Percentiles rank a stretch among this genome's conserved stretches.
phyloP scores from a whole-genome alignment of 2,888 invertebrate genomes.

The Sesia bembeciformis region DNA sequence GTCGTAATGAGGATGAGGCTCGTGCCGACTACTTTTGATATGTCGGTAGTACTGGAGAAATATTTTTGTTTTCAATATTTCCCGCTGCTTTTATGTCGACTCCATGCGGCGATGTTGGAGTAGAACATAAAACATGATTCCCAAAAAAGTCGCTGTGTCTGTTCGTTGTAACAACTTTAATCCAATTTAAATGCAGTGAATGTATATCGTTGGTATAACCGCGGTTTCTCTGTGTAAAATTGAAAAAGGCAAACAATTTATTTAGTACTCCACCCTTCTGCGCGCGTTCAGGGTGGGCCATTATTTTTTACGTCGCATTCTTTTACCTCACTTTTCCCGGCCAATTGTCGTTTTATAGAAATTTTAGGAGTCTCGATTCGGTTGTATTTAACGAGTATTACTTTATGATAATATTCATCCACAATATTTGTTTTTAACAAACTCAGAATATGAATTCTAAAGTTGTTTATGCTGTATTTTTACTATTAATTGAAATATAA shows the following conservation, averaged over 20 bases:
- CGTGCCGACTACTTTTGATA: constrained; percentile 3
- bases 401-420: background rate
- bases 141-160: background rate
- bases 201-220: constrained; percentile 2
- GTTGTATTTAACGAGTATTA: constrained; percentile 4
- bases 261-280: constrained; percentile 45
- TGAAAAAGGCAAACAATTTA: constrained; percentile 65
- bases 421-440: no score
- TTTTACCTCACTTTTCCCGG: constrained; percentile 54
- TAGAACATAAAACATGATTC: background rate
- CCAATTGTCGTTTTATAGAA: constrained; percentile 62
- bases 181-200: background rate
- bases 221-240: constrained; percentile 32
- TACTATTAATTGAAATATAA: background rate
- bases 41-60: background rate
- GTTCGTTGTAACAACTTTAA: background rate
- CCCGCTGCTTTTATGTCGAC: background rate
- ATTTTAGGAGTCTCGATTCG: constrained; percentile 31
- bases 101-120: background rate
- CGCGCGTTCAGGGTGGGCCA: constrained; percentile 41
- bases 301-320: constrained; percentile 62
- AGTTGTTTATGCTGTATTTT: no score
- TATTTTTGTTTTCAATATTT: background rate
- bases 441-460: no score
- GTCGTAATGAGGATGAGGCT: constrained; percentile 32